Conservation (phyloP, 1,140 invertebrate species). For the Macrostomum lignano region DNA sequence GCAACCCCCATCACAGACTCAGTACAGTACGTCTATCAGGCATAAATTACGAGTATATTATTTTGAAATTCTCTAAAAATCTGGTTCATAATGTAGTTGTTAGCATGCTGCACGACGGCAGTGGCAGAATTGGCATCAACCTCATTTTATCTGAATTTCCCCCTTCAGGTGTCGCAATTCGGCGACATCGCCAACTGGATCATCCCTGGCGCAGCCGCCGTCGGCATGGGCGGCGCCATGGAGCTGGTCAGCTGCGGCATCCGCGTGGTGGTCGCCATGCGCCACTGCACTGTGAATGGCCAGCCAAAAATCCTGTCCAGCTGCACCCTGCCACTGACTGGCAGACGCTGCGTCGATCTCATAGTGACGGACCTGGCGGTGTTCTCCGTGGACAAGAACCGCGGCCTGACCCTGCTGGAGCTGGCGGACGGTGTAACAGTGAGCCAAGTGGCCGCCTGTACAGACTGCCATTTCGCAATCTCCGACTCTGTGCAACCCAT, state of each 20-base stretch:
- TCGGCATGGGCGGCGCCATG: slow-evolving; percentile 10
- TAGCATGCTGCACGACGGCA: not conserved
- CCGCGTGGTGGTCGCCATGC: slow-evolving; percentile 5
- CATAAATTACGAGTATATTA: slow-evolving; percentile 8
- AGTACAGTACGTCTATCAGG: too few species aligned
- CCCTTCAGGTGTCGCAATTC: slow-evolving; percentile 9
- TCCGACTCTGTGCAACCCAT: too few species aligned
- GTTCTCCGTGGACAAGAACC: slow-evolving; percentile 7
- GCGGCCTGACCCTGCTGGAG: slow-evolving; percentile 7
- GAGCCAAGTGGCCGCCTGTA: too few species aligned
- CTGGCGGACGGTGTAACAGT: slow-evolving; percentile 6
- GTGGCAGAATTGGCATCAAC: slow-evolving; percentile 7
- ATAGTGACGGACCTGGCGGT: slow-evolving; percentile 8
- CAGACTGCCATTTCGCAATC: too few species aligned
- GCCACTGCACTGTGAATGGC: not conserved
- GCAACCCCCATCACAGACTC: too few species aligned
- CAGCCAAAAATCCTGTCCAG: slow-evolving; percentile 8
- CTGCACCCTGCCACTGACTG: slow-evolving; percentile 9
- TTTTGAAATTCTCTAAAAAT: slow-evolving; percentile 10
- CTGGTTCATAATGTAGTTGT: slow-evolving; percentile 6
- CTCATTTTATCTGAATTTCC: slow-evolving; percentile 8
- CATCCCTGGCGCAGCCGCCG: slow-evolving; percentile 8
- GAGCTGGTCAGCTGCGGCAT: slow-evolving; percentile 7
- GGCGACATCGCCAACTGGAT: slow-evolving; percentile 10
- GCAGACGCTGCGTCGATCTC: slow-evolving; percentile 7